These are phyloP conservation scores for Sprattus sprattus DNA, from an alignment of 2,113 vertebrate genomes.

Conservation along the genomic window DNA sequence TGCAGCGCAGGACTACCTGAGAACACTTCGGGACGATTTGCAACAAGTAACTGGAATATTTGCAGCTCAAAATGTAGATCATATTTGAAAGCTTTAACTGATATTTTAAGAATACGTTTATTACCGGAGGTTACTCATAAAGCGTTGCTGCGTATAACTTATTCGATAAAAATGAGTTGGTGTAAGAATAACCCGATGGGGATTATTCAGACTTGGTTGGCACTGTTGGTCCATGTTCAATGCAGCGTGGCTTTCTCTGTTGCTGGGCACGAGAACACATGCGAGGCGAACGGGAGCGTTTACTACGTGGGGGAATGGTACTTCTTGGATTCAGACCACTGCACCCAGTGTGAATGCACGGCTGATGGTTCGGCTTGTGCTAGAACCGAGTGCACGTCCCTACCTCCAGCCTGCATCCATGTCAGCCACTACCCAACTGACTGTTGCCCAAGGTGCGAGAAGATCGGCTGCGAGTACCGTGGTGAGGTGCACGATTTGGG, in stretches of 20 bases:
- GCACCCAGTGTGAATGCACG: conserved; percentile 82
- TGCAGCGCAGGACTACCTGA: background rate
- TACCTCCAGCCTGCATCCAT: conserved; percentile 80
- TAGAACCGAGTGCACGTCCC: conserved; percentile 74
- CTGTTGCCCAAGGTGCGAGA: conserved; percentile 82
- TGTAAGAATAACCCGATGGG: background rate
- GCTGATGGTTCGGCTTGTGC: conserved; percentile 70
- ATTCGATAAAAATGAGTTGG: background rate
- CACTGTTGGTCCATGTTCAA: conserved; percentile 54
- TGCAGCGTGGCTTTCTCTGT: conserved; percentile 58
- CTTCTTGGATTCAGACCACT: conserved; percentile 78
- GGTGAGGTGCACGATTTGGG: conserved; percentile 78
- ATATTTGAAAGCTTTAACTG: background rate
- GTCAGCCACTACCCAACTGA: conserved; percentile 82
- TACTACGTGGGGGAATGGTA: conserved; percentile 83
- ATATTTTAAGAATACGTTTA: background rate
- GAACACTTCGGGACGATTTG: background rate
- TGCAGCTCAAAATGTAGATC: background rate
- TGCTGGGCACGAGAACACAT: conserved; percentile 71
- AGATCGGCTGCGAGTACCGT: conserved; percentile 79
- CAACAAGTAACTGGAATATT: background rate
- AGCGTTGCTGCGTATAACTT: background rate
- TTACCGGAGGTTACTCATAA: background rate
- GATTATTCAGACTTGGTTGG: conserved; percentile 44
- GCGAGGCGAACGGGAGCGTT: conserved; percentile 77